phyloP scores from a whole-genome alignment of 1,140 invertebrate species.

The Drosophila arawakana region DNA sequence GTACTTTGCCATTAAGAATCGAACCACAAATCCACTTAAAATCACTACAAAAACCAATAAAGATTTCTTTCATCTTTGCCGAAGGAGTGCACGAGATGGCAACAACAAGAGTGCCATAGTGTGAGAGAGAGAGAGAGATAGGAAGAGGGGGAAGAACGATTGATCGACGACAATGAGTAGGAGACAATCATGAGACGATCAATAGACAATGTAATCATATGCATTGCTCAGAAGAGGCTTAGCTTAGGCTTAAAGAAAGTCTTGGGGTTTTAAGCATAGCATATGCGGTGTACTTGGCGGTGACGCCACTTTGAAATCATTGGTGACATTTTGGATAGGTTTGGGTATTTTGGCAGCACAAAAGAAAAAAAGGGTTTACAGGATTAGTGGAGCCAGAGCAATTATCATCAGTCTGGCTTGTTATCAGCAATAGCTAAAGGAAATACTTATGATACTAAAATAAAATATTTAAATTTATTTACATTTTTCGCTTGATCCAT shows the following conservation, averaged over 20 bases:
- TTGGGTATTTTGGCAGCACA: background rate
- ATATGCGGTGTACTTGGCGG: slow-evolving; percentile 40
- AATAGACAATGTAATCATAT: slow-evolving; percentile 75
- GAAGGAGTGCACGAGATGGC: slow-evolving; percentile 47
- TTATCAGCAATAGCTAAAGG: slow-evolving; percentile 49
- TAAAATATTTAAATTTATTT: background rate
- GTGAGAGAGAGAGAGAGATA: slow-evolving; percentile 5
- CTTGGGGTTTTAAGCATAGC: background rate
- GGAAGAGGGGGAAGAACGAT: slow-evolving; percentile 4
- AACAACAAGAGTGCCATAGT: slow-evolving; percentile 7
- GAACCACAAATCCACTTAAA: slow-evolving; percentile 83
- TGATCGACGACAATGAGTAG: slow-evolving; percentile 40
- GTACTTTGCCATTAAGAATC: slow-evolving; percentile 82
- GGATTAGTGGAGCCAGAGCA: slow-evolving; percentile 70
- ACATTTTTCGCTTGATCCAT: slow-evolving; percentile 16
- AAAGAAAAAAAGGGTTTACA: slow-evolving; percentile 56
- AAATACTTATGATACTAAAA: background rate
- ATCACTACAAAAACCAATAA: slow-evolving; percentile 82
- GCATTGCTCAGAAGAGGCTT: slow-evolving; percentile 47
- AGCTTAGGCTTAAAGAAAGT: slow-evolving; percentile 45
- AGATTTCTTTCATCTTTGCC: slow-evolving; percentile 77
- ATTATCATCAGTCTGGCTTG: slow-evolving; percentile 77
- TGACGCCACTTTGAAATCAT: slow-evolving; percentile 77
- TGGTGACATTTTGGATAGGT: slow-evolving; percentile 61
- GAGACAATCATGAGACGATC: slow-evolving; percentile 63